Evolutionary conservation across 30 jellyfish, hydroid and myxozoan species (phyloP).

Genomic region (Pseudorhiza aurosa): DNA sequence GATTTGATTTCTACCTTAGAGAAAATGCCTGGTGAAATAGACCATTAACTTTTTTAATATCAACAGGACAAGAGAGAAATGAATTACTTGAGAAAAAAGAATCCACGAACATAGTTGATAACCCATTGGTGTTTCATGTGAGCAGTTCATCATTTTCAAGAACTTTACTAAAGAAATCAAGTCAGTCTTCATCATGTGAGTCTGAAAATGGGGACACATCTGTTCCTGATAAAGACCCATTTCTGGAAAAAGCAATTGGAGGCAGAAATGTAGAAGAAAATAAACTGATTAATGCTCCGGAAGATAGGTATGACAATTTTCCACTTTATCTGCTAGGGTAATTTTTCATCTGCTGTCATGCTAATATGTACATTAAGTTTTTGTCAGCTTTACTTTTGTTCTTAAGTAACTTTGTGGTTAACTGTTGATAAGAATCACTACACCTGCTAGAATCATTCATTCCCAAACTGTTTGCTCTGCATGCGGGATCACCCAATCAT

Average conservation of each 20-base stretch:
- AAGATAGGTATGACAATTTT: constrained; percentile 17
- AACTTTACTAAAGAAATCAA: constrained; percentile 28
- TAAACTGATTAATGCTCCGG: constrained; percentile 19
- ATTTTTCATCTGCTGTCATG: not conserved
- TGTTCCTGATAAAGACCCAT: constrained; percentile 21
- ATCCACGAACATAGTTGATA: constrained; percentile 4
- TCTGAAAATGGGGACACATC: not conserved
- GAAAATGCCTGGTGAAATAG: too few relatives aligned
- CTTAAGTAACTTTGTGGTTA: too few relatives aligned
- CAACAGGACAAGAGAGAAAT: constrained; percentile 2
- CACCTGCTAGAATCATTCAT: too few relatives aligned
- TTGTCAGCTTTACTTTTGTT: too few relatives aligned
- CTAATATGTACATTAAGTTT: too few relatives aligned
- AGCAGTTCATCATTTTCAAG: constrained; percentile 30
- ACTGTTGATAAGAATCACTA: too few relatives aligned
- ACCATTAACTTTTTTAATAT: too few relatives aligned
- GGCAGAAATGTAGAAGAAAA: constrained; percentile 3
- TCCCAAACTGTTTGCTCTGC: too few relatives aligned
- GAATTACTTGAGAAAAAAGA: not conserved
- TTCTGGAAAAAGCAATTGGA: not conserved
- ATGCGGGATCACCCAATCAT: too few relatives aligned
- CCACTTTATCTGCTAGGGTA: not conserved
- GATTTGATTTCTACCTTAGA: too few relatives aligned
- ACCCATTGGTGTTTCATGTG: constrained; percentile 39
- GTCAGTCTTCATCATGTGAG: not conserved